A percentile compares a stretch with the other conserved stretches of the same genome.
Conservation (phyloP, 2,113 vertebrate species). For the Ardeotis arabs region DNA sequence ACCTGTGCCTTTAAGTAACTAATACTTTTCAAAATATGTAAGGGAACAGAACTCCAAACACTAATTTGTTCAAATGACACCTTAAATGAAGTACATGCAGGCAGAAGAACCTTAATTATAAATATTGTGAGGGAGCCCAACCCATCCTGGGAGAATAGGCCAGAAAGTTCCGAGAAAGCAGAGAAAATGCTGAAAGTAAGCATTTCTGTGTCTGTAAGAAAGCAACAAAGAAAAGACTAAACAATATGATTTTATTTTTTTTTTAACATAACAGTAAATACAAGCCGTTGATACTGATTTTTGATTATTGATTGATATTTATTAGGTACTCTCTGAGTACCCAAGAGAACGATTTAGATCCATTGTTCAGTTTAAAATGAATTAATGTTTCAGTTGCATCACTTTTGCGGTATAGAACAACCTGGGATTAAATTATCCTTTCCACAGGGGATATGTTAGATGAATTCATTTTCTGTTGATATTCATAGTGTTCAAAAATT, state of each 20-base stretch:
- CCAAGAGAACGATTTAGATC: not conserved
- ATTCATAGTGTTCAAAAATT: conserved; percentile 22
- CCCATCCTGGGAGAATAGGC: not conserved
- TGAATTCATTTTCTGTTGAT: conserved; percentile 39
- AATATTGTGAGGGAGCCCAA: not conserved
- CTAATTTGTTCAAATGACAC: not conserved
- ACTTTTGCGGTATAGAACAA: not conserved
- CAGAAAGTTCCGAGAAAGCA: not conserved
- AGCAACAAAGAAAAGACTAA: not conserved
- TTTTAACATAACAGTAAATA: not conserved
- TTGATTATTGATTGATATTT: not conserved
- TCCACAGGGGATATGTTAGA: conserved; percentile 25
- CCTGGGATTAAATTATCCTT: conserved; percentile 17
- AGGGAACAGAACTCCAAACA: not conserved
- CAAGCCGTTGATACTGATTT: not conserved
- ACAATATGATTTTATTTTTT: not conserved
- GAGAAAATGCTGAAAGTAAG: not conserved
- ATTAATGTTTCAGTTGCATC: not conserved
- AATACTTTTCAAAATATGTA: not conserved
- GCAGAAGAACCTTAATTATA: not conserved
- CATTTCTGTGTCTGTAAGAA: not conserved
- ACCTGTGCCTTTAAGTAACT: not conserved
- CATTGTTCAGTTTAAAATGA: not conserved
- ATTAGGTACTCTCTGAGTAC: not conserved
- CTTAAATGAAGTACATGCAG: not conserved